Percentiles rank a stretch among this genome's conserved stretches.
Evolutionary conservation across 1,140 invertebrate species (phyloP).

Genomic region (Penaeus japonicus): DNA sequence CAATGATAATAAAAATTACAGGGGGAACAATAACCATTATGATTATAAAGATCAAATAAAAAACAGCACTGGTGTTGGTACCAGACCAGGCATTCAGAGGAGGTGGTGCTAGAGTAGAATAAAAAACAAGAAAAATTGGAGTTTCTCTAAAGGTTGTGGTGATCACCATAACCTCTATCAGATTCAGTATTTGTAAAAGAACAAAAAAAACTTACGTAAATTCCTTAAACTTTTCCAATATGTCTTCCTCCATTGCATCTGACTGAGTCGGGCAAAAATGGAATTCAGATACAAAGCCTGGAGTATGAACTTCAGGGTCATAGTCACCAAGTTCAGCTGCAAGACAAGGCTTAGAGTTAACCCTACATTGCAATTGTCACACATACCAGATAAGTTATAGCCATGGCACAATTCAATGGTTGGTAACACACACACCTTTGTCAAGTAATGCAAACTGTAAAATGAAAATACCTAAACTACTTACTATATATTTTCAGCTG

Average conservation of each 20-base stretch:
- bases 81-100: too few relatives aligned
- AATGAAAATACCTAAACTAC: too few relatives aligned
- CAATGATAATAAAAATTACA: neutral
- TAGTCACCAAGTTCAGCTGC: slow-evolving; percentile 96
- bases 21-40: too few relatives aligned
- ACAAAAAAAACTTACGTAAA: slow-evolving; percentile 67
- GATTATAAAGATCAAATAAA: too few relatives aligned
- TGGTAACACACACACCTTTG: too few relatives aligned
- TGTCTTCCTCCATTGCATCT: slow-evolving; percentile 90
- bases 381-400: neutral
- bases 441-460: too few relatives aligned
- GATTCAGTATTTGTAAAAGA: neutral
- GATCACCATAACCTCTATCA: neutral
- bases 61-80: too few relatives aligned
- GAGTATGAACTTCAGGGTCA: slow-evolving; percentile 87
- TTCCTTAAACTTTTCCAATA: slow-evolving; percentile 88
- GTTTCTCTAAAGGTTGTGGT: neutral
- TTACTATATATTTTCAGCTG: too few relatives aligned
- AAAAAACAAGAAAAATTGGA: neutral
- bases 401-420: too few relatives aligned
- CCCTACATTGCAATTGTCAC: neutral
- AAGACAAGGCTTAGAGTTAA: slow-evolving; percentile 60
- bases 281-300: slow-evolving; percentile 97
- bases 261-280: slow-evolving; percentile 93
- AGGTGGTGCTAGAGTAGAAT: neutral